Base-by-base conservation (phyloP, 2,888 invertebrate genomes). In the Athalia circularis region DNA sequence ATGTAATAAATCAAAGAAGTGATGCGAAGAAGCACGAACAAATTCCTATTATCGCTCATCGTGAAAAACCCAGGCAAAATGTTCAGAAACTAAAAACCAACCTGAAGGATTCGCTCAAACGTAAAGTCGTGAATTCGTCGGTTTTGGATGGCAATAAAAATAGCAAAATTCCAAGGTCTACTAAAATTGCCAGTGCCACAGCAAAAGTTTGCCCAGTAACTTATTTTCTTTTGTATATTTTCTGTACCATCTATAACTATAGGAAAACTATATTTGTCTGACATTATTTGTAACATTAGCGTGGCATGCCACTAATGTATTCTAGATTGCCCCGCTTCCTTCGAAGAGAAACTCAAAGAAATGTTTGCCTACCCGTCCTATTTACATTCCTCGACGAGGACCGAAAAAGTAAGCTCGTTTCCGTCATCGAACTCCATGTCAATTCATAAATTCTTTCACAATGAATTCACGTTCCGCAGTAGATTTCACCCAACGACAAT, bases 111-210 rank as follows among this genome's bases (percentile, higher is more conserved):
- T 15, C n/a, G 29, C 11, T 47, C 72, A 45, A 61, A 48, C 43
- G 74, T 68, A 81, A 80, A 65, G 62, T 78, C 13, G 29, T 68
- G 3, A 54, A 68, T 54, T 68, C 50, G 6, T 43, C 76, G 7
- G 45, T 59, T 2, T 8, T 11, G 1, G 79, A 80, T n/a, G 47
- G 61, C 43, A 47, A 74, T 7, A 82, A 45, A 29, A 77, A 15
- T 62, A 82, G 81, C 43, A 81, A 68, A 82, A 82, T 82, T 47
- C 81, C 81, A 0, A 80, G 81, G 74, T 80, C 81, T 11, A 77
- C 68, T 43, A 68, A 3, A 68, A 68, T 52, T 11, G 54, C 13
- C 52, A 52, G 15, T 9, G 43, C 68, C 15, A 11, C 29, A n/a
- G 52, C 68, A 11, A 54, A 54, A 54, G n/a, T 54, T n/a, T 54